phyloP scores from a whole-genome alignment of 2,888 invertebrate genomes.

The Ptychoptera albimana region DNA sequence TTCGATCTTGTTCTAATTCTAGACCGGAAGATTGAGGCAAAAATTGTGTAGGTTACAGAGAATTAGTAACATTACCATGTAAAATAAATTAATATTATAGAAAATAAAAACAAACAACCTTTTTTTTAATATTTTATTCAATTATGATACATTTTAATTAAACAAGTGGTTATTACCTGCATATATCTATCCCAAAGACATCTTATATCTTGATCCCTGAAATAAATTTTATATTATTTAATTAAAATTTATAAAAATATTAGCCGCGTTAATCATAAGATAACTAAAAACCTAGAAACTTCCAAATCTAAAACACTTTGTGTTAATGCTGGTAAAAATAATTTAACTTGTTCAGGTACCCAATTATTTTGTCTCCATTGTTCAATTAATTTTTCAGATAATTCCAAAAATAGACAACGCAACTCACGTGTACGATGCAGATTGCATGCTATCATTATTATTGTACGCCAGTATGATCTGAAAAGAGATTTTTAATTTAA shows the following conservation, averaged over 20 bases:
- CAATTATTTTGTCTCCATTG: slow-evolving; percentile 66
- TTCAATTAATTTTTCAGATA: slow-evolving; percentile 73
- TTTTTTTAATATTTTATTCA: slow-evolving; percentile 19
- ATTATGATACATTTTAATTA: slow-evolving; percentile 67
- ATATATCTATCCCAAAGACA: slow-evolving; percentile 79
- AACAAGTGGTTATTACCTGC: slow-evolving; percentile 69
- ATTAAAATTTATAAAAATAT: background rate
- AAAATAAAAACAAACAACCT: no score
- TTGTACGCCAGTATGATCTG: slow-evolving; percentile 57
- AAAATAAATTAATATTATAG: no score
- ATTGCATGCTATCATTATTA: slow-evolving; percentile 72
- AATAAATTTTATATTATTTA: slow-evolving; percentile 18
- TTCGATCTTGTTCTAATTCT: no score
- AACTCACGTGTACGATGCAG: slow-evolving; percentile 76
- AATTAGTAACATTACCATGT: no score
- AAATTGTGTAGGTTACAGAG: no score
- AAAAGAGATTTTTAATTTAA: slow-evolving; percentile 1
- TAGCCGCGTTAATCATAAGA: slow-evolving; percentile 4
- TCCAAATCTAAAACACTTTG: slow-evolving; percentile 73
- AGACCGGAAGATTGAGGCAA: no score
- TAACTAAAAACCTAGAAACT: slow-evolving; percentile 46
- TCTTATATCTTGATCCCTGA: slow-evolving; percentile 58
- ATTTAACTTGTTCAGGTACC: slow-evolving; percentile 61
- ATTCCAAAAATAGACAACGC: slow-evolving; percentile 69
- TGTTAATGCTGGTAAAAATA: slow-evolving; percentile 64